Evolutionary conservation across 1,140 invertebrate species (phyloP), one percentile per base, ranked within the genome.

Genomic region (Formica exsecta): DNA sequence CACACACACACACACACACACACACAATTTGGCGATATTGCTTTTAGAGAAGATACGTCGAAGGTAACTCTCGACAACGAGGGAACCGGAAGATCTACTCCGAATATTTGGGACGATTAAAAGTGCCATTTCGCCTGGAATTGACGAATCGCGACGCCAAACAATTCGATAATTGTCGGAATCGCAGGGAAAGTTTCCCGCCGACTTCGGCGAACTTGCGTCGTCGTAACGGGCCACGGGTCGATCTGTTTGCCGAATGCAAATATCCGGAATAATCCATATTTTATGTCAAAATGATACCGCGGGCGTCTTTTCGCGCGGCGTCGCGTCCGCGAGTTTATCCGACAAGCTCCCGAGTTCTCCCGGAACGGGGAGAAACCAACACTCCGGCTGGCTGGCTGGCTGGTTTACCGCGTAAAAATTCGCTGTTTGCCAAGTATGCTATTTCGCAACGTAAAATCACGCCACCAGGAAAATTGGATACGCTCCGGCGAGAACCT

Each of bases 261-360:
- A 94, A 95, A 95, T 95, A 93, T 89, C 92, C 87, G 91, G 94
- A 95, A 94, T 95, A 95, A 95, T 95, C 94, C 94, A 95, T 95
- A 95, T 94, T 94, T 94, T 94, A 95, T 92, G 93, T 90, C 88
- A 89, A 91, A 91, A 93, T 92, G 92, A 94, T 93, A 93, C 90
- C 90, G 77, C 90, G 88, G 86, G 29, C 54, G 65, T 79, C 54
- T 84, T 83, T 65, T 77, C 76, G 74, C 84, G 71, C 74, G 87
- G 66, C 86, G 80, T 88, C 75, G 88, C 90, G 89, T 87, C 75
- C 87, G 87, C 87, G 93, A 93, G 91, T 94, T 94, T 93, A 93
- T 92, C 92, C 92, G 89, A 81, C 89, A 93, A 94, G 89, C 93
- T 94, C 76, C 66, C 74, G 70, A 90, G 89, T 88, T 91, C 2